Evolutionary conservation across 2,797 vertebrate species (phyloP), one percentile per base, ranked within the genome.

Genomic region (Lindbergichthys nudifrons): DNA sequence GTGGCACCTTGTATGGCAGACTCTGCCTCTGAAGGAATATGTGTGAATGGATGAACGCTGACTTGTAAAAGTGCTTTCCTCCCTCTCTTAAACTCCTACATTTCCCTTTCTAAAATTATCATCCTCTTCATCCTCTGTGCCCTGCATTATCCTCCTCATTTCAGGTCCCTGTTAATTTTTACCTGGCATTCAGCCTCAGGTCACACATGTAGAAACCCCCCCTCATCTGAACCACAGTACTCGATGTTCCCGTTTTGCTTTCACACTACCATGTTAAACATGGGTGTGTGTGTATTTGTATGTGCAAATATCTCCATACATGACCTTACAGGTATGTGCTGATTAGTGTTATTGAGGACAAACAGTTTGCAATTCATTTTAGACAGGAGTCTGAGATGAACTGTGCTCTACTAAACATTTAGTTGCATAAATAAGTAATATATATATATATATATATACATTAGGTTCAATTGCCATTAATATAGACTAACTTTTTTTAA

Each of bases 131-230:
- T 75, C 66, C 30, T 79, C 73, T 45, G 59, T 65, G 73, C 46
- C 63, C 41, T 32, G 57, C 45, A 73, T 77, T 75, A 53, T 81
- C 68, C 26, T 74, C 65, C 62, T 70, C 45, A 60, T 85, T 72
- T 88, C 80, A 81, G 64, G 73, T 85, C 69, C 71, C 60, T 87
- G 83, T 83, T 86, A 89, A 71, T 86, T 72, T 87, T 84, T 73
- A 84, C 86, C 82, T 87, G 80, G 47, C 82, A 83, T 74, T 80
- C 70, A 83, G 77, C 72, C 74, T 88, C 43, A 70, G 83, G 82
- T 86, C 87, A 85, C 83, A 86, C 59, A 73, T 89, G 79, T 77
- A 83, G 74, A 82, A 54, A 26, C 4, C 26, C 26, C 2, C 43
- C 72, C 70, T 70, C 65, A 84, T 80, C 69, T 23, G 51, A 80